phyloP scores from a whole-genome alignment of 2,797 vertebrate species.

The Periophthalmus magnuspinnatus region DNA sequence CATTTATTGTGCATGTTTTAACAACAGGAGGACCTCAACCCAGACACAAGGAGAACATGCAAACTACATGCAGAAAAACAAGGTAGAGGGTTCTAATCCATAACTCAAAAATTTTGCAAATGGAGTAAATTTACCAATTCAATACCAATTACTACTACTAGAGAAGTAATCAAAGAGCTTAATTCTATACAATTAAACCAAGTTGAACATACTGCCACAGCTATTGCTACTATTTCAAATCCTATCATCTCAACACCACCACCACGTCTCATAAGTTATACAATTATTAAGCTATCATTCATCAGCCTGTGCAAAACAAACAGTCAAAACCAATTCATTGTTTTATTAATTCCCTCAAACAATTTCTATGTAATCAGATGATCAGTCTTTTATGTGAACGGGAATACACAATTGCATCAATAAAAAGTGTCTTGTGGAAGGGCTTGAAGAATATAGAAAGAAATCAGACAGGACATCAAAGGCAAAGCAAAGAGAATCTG shows the following conservation, averaged over 20 bases:
- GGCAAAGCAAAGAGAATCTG: constrained; percentile 33
- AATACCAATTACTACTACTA: too few relatives aligned
- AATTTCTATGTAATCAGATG: not conserved
- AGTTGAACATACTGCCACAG: not conserved
- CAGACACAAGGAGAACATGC: too few relatives aligned
- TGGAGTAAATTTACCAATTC: too few relatives aligned
- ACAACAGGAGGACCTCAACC: too few relatives aligned
- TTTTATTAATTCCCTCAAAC: not conserved
- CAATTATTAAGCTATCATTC: not conserved
- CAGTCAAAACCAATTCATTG: not conserved
- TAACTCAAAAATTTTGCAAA: not conserved
- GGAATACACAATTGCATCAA: not conserved
- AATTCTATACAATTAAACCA: not conserved
- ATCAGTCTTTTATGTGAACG: not conserved
- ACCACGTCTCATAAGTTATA: not conserved
- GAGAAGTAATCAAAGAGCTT: not conserved
- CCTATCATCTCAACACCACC: not conserved
- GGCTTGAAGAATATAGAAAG: not conserved
- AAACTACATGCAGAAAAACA: too few relatives aligned
- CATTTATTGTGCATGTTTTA: too few relatives aligned
- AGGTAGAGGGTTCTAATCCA: too few relatives aligned
- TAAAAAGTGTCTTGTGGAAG: not conserved
- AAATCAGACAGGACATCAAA: constrained; percentile 20
- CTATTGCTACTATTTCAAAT: not conserved
- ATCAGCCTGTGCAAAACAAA: not conserved